Evolutionary conservation across 2,113 vertebrate species (phyloP).

Genomic region (Tragulus kanchil): DNA sequence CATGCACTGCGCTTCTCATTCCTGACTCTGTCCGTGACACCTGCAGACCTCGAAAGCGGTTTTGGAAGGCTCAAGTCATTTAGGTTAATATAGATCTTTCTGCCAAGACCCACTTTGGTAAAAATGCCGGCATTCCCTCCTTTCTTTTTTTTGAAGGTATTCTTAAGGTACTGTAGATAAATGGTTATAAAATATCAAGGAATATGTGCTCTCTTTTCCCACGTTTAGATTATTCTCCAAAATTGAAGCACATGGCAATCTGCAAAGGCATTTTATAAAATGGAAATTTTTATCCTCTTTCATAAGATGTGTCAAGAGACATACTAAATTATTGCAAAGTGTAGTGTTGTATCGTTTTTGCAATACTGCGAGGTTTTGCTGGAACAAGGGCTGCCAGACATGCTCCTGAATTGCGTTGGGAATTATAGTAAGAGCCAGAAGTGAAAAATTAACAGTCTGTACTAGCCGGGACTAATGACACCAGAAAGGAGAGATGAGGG

Average conservation of each 20-base stretch:
- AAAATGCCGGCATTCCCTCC: neutral
- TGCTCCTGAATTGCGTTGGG: neutral
- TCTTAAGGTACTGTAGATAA: neutral
- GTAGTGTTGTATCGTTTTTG: neutral
- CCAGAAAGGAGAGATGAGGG: neutral
- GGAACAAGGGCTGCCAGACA: neutral
- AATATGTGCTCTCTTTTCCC: neutral
- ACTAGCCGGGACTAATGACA: neutral
- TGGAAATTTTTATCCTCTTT: neutral
- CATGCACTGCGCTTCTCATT: neutral
- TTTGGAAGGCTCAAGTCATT: neutral
- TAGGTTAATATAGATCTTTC: neutral
- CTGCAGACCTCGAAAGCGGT: accelerated
- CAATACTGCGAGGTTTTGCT: neutral
- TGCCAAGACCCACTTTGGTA: neutral
- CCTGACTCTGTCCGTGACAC: accelerated
- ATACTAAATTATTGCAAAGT: slow-evolving; percentile 29
- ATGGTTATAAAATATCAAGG: neutral
- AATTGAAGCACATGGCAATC: neutral
- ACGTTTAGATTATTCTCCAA: slow-evolving; percentile 19
- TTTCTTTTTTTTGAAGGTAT: neutral
- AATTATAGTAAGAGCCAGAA: neutral
- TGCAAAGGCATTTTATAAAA: slow-evolving; percentile 16
- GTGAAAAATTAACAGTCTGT: neutral
- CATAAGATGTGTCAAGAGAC: neutral